Conservation (phyloP, 2,797 vertebrate species). For the Pelobates cultripes region DNA sequence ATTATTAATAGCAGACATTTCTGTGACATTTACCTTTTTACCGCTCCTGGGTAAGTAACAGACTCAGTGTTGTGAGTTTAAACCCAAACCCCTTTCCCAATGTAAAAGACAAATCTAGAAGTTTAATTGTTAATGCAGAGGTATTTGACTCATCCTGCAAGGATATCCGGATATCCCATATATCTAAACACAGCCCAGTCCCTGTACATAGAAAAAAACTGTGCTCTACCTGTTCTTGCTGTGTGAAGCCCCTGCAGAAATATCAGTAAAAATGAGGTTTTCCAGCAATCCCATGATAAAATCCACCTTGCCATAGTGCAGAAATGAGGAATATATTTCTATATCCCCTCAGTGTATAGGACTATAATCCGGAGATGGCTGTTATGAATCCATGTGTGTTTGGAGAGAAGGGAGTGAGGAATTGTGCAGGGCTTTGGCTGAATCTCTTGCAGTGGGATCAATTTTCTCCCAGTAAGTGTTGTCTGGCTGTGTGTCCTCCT, state of each 20-base stretch:
- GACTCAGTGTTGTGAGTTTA: too few relatives aligned
- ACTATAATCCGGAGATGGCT: slow-evolving; percentile 28
- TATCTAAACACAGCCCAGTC: background rate
- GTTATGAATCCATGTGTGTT: slow-evolving; percentile 57
- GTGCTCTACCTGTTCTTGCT: slow-evolving; percentile 37
- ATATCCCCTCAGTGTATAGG: slow-evolving; percentile 27
- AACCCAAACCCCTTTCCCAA: too few relatives aligned
- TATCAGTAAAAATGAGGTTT: slow-evolving; percentile 32
- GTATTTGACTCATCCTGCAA: background rate
- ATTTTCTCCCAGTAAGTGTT: slow-evolving; percentile 46
- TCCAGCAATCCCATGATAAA: slow-evolving; percentile 50
- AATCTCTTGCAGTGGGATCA: slow-evolving; percentile 48
- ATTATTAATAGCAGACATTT: too few relatives aligned
- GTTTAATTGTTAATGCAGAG: too few relatives aligned
- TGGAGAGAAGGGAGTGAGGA: slow-evolving; percentile 46
- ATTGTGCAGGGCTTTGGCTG: slow-evolving; percentile 64
- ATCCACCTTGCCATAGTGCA: slow-evolving; percentile 50
- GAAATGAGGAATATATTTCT: background rate
- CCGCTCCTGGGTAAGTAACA: too few relatives aligned
- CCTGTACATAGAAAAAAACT: background rate
- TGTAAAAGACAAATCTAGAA: too few relatives aligned
- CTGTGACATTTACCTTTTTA: too few relatives aligned
- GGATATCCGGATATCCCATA: background rate
- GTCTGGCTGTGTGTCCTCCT: slow-evolving; percentile 54
- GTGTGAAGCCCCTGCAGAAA: slow-evolving; percentile 39